Conservation (phyloP, 2,113 vertebrate species). For the Stictonetta naevosa region DNA sequence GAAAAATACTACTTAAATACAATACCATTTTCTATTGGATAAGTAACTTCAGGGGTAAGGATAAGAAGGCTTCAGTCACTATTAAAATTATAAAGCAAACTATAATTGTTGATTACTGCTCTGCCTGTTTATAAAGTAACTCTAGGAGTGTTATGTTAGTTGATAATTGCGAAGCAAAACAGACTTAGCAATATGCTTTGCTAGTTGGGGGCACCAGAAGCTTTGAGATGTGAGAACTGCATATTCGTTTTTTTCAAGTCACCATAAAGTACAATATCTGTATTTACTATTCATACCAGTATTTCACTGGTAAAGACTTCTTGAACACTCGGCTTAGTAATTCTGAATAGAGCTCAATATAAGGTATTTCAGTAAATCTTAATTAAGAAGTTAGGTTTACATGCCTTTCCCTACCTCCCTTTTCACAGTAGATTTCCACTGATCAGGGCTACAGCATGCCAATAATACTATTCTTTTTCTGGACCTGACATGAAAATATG, state of each 20-base stretch:
- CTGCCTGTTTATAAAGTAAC: slow-evolving; percentile 34
- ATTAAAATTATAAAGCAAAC: not conserved
- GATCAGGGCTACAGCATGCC: not conserved
- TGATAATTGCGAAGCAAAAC: slow-evolving; percentile 12
- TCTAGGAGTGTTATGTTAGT: slow-evolving; percentile 28
- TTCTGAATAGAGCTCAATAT: slow-evolving; percentile 32
- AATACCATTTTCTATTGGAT: not conserved
- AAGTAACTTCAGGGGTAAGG: not conserved
- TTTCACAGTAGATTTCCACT: slow-evolving; percentile 51
- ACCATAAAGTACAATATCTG: slow-evolving; percentile 48
- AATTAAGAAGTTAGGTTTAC: not conserved
- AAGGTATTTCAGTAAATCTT: slow-evolving; percentile 50
- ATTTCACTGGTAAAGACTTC: slow-evolving; percentile 30
- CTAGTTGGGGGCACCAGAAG: slow-evolving; percentile 37
- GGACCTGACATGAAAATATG: not conserved
- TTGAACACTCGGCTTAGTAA: slow-evolving; percentile 29
- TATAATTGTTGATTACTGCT: slow-evolving; percentile 18
- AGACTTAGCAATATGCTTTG: slow-evolving; percentile 10
- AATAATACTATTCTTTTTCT: slow-evolving; percentile 29
- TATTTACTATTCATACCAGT: slow-evolving; percentile 69
- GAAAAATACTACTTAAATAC: not conserved
- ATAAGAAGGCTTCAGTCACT: not conserved
- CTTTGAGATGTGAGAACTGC: slow-evolving; percentile 32
- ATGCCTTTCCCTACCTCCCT: not conserved
- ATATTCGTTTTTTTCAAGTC: slow-evolving; percentile 44